Evolutionary conservation across 2,888 invertebrate genomes (phyloP).

Genomic region (Dermolepida albohirtum): DNA sequence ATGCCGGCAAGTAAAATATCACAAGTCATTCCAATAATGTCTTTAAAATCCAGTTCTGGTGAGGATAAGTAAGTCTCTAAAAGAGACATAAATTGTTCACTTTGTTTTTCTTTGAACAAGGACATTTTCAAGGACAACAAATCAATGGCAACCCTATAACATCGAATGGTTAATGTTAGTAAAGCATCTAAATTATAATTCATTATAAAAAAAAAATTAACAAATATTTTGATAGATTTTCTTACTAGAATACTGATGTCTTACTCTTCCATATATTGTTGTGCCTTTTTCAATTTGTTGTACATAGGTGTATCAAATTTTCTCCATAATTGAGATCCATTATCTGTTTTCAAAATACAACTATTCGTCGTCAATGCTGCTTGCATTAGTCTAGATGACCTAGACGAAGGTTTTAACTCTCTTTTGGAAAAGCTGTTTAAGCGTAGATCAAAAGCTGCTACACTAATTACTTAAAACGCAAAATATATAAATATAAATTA

Average conservation of each 20-base stretch:
- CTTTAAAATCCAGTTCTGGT: conserved; percentile 78
- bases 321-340: conserved; percentile 78
- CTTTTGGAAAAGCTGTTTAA: conserved; percentile 74
- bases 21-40: conserved; percentile 85
- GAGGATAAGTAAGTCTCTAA: conserved; percentile 77
- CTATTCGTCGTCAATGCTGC: conserved; percentile 82
- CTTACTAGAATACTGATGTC: conserved; percentile 44
- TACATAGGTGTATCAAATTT: conserved; percentile 80
- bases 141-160: conserved; percentile 72
- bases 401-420: conserved; percentile 72
- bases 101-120: conserved; percentile 64
- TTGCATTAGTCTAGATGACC: conserved; percentile 75
- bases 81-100: conserved; percentile 59
- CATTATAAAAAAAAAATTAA: neutral
- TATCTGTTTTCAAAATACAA: conserved; percentile 76
- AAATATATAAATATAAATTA: conserved; percentile 21
- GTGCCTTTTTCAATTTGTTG: conserved; percentile 74
- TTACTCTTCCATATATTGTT: conserved; percentile 78
- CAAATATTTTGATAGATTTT: conserved; percentile 6
- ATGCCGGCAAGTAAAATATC: conserved; percentile 89
- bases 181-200: neutral
- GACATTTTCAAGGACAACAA: conserved; percentile 71
- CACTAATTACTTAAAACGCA: conserved; percentile 75
- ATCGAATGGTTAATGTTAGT: neutral
- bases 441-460: conserved; percentile 77